phyloP scores from a whole-genome alignment of 2,888 invertebrate species.

The Shargacucullia verbasci region DNA sequence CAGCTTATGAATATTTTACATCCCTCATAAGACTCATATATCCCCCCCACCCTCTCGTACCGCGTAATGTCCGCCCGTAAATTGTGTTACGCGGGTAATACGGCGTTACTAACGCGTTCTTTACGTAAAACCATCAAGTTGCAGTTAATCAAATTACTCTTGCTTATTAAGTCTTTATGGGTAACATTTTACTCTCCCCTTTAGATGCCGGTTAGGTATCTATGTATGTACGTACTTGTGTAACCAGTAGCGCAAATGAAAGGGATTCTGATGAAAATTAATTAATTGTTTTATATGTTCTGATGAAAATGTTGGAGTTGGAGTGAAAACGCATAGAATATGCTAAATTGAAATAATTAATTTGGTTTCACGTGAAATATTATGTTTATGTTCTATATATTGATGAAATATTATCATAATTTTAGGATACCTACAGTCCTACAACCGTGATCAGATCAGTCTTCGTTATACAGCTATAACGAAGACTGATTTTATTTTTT shows the following conservation, averaged over 20 bases:
- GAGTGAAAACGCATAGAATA: slow-evolving; percentile 5
- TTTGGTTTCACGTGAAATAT: background rate
- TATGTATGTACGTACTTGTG: slow-evolving; percentile 10
- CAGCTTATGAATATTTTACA: slow-evolving; percentile 75
- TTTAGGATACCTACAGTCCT: no score
- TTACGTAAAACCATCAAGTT: slow-evolving; percentile 37
- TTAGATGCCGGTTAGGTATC: slow-evolving; percentile 4
- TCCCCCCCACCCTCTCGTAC: slow-evolving; percentile 26
- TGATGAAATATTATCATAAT: no score
- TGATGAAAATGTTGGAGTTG: slow-evolving; percentile 2
- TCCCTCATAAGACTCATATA: slow-evolving; percentile 59
- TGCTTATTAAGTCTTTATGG: slow-evolving; percentile 35
- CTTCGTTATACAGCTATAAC: no score
- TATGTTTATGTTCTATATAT: no score
- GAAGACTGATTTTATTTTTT: no score
- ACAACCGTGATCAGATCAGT: no score
- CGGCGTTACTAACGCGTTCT: slow-evolving; percentile 42
- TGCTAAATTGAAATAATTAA: slow-evolving; percentile 8
- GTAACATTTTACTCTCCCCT: slow-evolving; percentile 16
- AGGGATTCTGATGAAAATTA: slow-evolving; percentile 38
- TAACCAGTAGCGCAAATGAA: slow-evolving; percentile 17
- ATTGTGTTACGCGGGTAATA: slow-evolving; percentile 51
- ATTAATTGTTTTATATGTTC: slow-evolving; percentile 36
- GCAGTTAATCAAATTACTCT: slow-evolving; percentile 44
- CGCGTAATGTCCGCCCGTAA: slow-evolving; percentile 65